Evolutionary conservation across 2,113 vertebrate genomes (phyloP).

Genomic region (Narcine bancroftii): DNA sequence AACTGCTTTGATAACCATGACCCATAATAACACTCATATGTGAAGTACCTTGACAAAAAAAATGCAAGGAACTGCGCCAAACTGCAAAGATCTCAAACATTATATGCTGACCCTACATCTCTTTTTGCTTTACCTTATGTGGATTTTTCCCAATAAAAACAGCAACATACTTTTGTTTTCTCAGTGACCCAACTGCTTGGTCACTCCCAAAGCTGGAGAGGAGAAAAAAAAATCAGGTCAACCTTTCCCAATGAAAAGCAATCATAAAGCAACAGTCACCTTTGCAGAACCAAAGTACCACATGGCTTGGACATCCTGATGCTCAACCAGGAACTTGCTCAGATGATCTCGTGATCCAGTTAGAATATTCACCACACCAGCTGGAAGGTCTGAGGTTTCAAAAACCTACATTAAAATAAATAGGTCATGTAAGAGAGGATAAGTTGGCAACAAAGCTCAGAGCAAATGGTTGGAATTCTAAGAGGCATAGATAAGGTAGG

Average conservation of each 20-base stretch:
- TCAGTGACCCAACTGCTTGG: background rate
- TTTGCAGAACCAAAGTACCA: conserved; percentile 80
- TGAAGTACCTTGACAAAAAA: no score
- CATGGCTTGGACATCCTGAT: conserved; percentile 74
- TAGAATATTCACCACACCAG: conserved; percentile 70
- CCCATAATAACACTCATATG: no score
- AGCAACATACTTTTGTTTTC: background rate
- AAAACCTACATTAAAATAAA: conserved; percentile 57
- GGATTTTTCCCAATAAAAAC: background rate
- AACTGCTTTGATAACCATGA: no score
- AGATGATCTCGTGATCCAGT: conserved; percentile 67
- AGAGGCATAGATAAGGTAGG: no score
- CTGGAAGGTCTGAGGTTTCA: conserved; percentile 63
- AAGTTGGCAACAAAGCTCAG: no score
- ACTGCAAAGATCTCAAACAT: background rate
- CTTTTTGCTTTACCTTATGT: background rate
- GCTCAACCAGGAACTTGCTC: conserved; percentile 69
- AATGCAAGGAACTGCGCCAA: no score
- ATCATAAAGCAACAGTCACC: conserved; percentile 48
- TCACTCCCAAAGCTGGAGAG: background rate
- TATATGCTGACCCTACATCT: background rate
- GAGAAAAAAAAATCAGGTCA: no score
- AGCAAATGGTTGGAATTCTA: no score
- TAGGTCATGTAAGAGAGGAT: background rate
- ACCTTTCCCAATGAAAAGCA: background rate